phyloP scores from a whole-genome alignment of 2,888 invertebrate genomes.

The Biston betularia region DNA sequence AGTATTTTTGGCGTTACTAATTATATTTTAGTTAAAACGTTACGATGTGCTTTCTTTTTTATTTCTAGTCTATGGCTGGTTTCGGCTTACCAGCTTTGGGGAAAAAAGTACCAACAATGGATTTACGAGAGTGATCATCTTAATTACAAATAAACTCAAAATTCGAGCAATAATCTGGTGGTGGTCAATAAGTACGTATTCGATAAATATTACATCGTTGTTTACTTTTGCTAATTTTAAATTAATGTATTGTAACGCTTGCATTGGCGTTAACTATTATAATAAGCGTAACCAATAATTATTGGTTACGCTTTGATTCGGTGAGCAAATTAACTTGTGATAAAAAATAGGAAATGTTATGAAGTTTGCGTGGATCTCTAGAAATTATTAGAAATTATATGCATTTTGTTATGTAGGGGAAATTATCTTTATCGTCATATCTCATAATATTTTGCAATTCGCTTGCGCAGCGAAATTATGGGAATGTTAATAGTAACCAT shows the following conservation, averaged over 20 bases:
- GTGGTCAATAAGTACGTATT: not conserved
- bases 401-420: constrained; percentile 14
- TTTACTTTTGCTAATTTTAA: not conserved
- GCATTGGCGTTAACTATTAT: constrained; percentile 30
- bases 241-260: constrained; percentile 16
- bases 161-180: not conserved
- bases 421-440: not conserved
- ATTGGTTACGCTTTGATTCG: constrained; percentile 45
- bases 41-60: not conserved
- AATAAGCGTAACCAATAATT: too few relatives aligned
- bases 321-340: constrained; percentile 32
- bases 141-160: not conserved
- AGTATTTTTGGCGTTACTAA: too few relatives aligned
- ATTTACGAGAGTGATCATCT: constrained; percentile 42
- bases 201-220: not conserved
- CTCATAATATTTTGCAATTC: not conserved
- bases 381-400: constrained; percentile 7
- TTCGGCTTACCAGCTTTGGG: not conserved
- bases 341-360: constrained; percentile 43
- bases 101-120: constrained; percentile 50
- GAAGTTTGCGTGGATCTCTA: constrained; percentile 42
- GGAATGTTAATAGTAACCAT: too few relatives aligned
- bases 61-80: not conserved
- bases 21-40: too few relatives aligned
- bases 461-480: too few relatives aligned